Conservation (phyloP, 2,888 invertebrate species). For the Meandrusa payeni region DNA sequence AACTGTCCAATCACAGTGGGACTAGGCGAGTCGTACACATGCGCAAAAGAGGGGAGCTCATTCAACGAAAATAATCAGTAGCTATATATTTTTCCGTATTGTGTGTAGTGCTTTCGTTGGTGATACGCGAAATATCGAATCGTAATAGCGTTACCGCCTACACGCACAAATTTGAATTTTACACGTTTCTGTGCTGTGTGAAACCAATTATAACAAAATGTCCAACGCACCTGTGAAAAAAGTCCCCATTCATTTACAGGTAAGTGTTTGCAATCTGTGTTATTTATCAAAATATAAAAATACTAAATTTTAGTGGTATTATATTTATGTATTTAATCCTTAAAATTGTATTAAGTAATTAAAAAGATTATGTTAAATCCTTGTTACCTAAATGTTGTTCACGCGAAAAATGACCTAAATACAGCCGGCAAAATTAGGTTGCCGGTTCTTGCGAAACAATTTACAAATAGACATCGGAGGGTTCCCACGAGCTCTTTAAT, state of each 20-base stretch:
- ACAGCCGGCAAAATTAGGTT: slow-evolving; percentile 23
- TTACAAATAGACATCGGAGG: slow-evolving; percentile 20
- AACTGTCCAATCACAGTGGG: slow-evolving; percentile 41
- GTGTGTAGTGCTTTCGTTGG: slow-evolving; percentile 28
- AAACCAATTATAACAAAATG: slow-evolving; percentile 75
- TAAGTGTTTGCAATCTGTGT: slow-evolving; percentile 76
- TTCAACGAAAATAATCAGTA: slow-evolving; percentile 53
- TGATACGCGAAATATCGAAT: slow-evolving; percentile 44
- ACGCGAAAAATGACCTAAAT: slow-evolving; percentile 23
- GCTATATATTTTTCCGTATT: slow-evolving; percentile 32
- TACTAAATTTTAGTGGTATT: too few species aligned
- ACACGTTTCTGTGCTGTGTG: slow-evolving; percentile 62
- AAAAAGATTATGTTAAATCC: too few species aligned
- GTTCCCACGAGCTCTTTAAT: slow-evolving; percentile 21
- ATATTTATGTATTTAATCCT: too few species aligned
- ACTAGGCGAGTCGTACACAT: slow-evolving; percentile 58
- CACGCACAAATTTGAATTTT: slow-evolving; percentile 39
- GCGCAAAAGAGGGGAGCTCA: slow-evolving; percentile 67
- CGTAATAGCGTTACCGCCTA: slow-evolving; percentile 53
- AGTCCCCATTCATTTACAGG: slow-evolving; percentile 96
- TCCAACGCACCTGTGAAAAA: slow-evolving; percentile 92
- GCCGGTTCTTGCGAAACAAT: slow-evolving; percentile 22
- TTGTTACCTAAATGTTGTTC: slow-evolving; percentile 2
- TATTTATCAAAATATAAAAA: too few species aligned
- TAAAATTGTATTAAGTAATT: too few species aligned